A percentile compares a stretch with the other conserved stretches of the same genome.
Conservation (phyloP, 2,888 invertebrate species). For the Ypsolopha sequella region DNA sequence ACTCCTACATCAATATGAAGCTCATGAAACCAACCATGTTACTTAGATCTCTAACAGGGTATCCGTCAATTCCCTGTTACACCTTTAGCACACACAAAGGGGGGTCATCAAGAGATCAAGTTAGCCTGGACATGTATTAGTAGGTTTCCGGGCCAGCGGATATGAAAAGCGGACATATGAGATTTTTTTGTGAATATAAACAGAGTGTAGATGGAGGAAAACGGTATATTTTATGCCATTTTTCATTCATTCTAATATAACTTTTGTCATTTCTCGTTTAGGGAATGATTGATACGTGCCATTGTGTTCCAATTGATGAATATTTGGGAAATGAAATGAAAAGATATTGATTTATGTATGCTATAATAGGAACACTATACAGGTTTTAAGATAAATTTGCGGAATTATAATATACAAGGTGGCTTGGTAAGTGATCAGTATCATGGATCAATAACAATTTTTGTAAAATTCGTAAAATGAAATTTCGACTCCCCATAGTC, state of each 20-base stretch:
- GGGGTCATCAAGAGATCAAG: constrained; percentile 12
- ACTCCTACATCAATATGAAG: not conserved
- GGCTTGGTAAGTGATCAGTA: no score
- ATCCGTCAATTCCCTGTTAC: not conserved
- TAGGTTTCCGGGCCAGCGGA: constrained; percentile 41
- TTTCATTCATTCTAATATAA: not conserved
- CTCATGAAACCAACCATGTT: not conserved
- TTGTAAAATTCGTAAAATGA: no score
- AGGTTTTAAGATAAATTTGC: no score
- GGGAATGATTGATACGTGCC: no score
- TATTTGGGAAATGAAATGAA: no score
- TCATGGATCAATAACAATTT: no score
- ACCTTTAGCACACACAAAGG: not conserved
- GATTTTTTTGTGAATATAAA: constrained; percentile 18
- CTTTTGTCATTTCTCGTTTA: no score
- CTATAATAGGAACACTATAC: no score
- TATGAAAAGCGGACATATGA: constrained; percentile 24
- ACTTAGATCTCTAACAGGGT: not conserved
- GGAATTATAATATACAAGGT: no score
- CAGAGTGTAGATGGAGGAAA: not conserved
- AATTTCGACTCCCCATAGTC: no score
- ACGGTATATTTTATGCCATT: not conserved
- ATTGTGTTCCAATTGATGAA: no score
- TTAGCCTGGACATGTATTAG: constrained; percentile 19
- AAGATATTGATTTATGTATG: no score